Conservation (phyloP, 92 coral and sea anemone species). For the Palythoa grandis region DNA sequence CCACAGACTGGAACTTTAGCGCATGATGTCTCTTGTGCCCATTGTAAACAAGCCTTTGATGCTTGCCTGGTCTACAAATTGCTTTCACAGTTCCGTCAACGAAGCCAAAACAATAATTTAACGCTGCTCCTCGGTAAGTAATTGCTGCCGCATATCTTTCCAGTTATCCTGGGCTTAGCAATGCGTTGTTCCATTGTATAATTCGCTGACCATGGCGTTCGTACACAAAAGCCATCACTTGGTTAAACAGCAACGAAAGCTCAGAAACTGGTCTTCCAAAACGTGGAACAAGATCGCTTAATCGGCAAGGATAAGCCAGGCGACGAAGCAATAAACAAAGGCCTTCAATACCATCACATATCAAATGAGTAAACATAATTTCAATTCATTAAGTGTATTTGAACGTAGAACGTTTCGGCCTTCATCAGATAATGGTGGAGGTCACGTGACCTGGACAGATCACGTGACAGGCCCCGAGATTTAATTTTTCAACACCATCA, state of each 20-base stretch:
- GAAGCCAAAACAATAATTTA: neutral
- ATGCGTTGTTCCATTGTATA: neutral
- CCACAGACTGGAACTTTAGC: slow-evolving; percentile 3
- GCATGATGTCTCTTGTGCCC: slow-evolving; percentile 10
- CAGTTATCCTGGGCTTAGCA: neutral
- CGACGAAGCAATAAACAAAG: slow-evolving; percentile 1
- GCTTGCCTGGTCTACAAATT: neutral
- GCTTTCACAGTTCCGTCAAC: neutral
- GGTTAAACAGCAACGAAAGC: neutral
- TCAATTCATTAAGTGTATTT: too few species aligned
- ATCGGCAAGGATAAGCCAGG: neutral
- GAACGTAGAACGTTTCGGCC: too few species aligned
- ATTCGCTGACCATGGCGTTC: neutral
- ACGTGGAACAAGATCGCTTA: neutral
- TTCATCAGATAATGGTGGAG: too few species aligned
- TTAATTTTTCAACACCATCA: neutral
- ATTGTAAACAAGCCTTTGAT: neutral
- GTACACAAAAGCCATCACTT: neutral
- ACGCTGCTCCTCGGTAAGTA: neutral
- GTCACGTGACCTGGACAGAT: too few species aligned
- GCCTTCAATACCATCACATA: neutral
- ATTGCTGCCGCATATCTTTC: slow-evolving; percentile 1
- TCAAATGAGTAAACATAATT: too few species aligned
- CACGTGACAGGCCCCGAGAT: too few species aligned
- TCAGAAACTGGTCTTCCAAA: neutral